A percentile compares a stretch with the other conserved stretches of the same genome.
These are phyloP conservation scores for Marmota monax DNA, from an alignment of 2,113 vertebrate species.

Conservation along the genomic window DNA sequence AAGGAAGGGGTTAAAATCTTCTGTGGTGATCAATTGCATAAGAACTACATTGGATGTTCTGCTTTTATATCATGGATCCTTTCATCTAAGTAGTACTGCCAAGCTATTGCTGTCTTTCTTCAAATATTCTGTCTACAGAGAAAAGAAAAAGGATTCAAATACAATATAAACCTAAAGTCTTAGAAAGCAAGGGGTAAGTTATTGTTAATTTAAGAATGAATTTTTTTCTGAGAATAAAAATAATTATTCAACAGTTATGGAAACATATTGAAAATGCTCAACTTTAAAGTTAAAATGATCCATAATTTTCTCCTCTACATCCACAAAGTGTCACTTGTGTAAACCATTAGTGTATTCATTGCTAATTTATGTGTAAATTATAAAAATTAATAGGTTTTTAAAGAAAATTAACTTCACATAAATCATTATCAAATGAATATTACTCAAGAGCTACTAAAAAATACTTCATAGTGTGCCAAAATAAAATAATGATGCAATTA, in stretches of 20 bases:
- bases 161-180: background rate
- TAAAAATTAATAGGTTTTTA: constrained; percentile 40
- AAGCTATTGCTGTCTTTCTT: background rate
- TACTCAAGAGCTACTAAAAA: constrained; percentile 30
- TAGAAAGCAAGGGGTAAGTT: background rate
- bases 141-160: background rate
- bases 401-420: constrained; percentile 57
- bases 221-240: background rate
- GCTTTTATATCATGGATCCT: background rate
- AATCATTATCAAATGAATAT: constrained; percentile 46
- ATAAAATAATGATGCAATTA: constrained; percentile 59
- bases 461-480: constrained; percentile 38
- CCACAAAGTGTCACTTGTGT: background rate
- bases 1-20: background rate
- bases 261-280: background rate
- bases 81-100: background rate
- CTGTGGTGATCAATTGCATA: background rate
- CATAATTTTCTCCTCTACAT: constrained; percentile 3
- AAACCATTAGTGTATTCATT: constrained; percentile 36
- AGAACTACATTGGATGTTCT: background rate
- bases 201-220: background rate
- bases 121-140: background rate
- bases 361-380: constrained; percentile 56
- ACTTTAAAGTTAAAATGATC: background rate
- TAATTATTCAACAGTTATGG: background rate